A percentile compares a stretch with the other conserved stretches of the same genome.
Evolutionary conservation across 2,888 invertebrate species (phyloP).

Genomic region (Deilephila elpenor): DNA sequence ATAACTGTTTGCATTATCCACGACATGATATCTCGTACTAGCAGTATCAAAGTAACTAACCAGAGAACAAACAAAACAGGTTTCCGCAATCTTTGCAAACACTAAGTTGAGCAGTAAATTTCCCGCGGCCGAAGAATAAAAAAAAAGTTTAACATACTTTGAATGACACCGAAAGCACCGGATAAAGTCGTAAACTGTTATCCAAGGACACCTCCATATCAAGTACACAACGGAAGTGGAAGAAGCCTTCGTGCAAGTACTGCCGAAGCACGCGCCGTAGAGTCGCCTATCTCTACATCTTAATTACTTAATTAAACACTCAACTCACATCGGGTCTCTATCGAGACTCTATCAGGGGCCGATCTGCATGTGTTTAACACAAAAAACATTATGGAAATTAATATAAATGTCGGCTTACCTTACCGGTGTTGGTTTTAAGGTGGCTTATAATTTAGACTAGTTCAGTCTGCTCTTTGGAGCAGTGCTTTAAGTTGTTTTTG

Average conservation of each 20-base stretch:
- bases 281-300: constrained; percentile 51
- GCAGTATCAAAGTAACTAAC: too few relatives aligned
- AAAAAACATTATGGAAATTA: constrained; percentile 18
- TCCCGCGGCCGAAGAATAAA: too few relatives aligned
- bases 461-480: neutral
- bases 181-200: neutral
- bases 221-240: neutral
- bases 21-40: too few relatives aligned
- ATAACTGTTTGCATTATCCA: too few relatives aligned
- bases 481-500: too few relatives aligned
- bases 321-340: constrained; percentile 32
- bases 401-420: constrained; percentile 1
- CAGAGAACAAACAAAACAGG: too few relatives aligned
- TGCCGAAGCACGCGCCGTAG: constrained; percentile 33
- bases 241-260: neutral
- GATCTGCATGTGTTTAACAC: constrained; percentile 17
- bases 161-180: too few relatives aligned
- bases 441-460: too few relatives aligned
- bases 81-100: too few relatives aligned
- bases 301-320: constrained; percentile 61
- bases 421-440: neutral
- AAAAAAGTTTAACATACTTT: too few relatives aligned
- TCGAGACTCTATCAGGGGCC: neutral
- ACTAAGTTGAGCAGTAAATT: too few relatives aligned
- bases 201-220: neutral